A percentile compares a stretch with the other conserved stretches of the same genome.
Conservation (phyloP, 2,113 vertebrate species). For the Psittacara wagleri region DNA sequence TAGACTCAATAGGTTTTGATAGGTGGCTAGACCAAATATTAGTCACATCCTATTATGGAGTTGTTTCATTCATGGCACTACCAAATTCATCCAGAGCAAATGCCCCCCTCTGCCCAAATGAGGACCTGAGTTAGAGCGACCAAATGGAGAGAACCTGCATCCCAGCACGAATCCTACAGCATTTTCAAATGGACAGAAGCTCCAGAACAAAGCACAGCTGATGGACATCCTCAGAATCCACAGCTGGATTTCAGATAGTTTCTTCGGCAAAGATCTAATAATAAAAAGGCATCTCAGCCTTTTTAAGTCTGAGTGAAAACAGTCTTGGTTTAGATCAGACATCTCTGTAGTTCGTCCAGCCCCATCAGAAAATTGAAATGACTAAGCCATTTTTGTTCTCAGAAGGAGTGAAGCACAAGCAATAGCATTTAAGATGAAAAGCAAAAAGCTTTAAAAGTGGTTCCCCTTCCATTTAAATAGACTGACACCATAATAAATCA, state of each 20-base stretch:
- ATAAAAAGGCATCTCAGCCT: conserved; percentile 2
- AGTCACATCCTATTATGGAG: background rate
- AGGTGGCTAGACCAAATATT: background rate
- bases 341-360: conserved; percentile 33
- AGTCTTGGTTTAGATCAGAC: conserved; percentile 30
- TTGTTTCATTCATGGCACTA: background rate
- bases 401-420: background rate
- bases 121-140: background rate
- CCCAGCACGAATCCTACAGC: background rate
- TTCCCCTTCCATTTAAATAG: conserved; percentile 23
- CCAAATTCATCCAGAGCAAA: background rate
- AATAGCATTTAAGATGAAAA: conserved; percentile 31
- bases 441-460: conserved; percentile 19
- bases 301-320: conserved; percentile 38
- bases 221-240: background rate
- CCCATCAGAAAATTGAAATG: conserved; percentile 10
- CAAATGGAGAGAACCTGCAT: background rate
- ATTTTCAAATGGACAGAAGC: background rate
- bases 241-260: background rate
- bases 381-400: conserved; percentile 23
- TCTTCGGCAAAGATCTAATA: background rate
- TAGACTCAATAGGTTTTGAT: background rate
- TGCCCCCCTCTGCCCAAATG: background rate
- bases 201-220: background rate
- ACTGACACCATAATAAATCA: conserved; percentile 12